Base-by-base conservation (phyloP, 2,797 vertebrate genomes). In the Helarctos malayanus region DNA sequence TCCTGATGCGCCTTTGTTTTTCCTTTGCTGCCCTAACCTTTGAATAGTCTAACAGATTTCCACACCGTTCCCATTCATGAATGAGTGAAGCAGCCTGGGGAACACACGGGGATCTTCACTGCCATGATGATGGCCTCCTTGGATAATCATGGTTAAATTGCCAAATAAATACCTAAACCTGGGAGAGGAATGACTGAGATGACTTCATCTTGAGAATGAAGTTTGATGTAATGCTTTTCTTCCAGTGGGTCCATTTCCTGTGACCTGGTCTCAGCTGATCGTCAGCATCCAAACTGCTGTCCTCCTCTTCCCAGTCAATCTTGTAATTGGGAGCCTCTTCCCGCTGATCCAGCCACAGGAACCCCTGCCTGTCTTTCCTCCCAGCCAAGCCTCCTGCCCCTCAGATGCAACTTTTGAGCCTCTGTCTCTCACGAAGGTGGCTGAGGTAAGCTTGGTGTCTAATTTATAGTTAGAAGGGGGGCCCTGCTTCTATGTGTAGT, bases 301-400 rank as follows among this genome's bases (percentile, higher is more conserved):
- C 71, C 90, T 98, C 75, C 92, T 98, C 61, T 65, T 98, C 73
- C 98, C 98, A 0, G 1, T 97, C 61, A 97, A 96, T 80, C 89
- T 98, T 11, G 32, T 97, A 15, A 75, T 97, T 2, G 96, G 97
- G 45, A 79, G 2, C n/a, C 89, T 98, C 92, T 98, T 98, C 97
- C 98, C 79, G 0, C 32, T 97, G 87, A 83, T 94, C 59, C 94
- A 95, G 1, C 69, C 90, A 1, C 85, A 80, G 23, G 97, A 97
- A 32, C 79, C 47, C 10, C 73, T 52, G 61, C 96, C 95, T 11
- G 71, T 4, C 0, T 81, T 93, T 32, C 21, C 83, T 32, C 29
- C 41, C 27, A 0, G 2, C 32, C 89, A 80, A 63, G 59, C 86
- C 69, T 45, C 79, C 63, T 23, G 18, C 23, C 84, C 38, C 85